Percentiles rank a stretch among this genome's conserved stretches.
Evolutionary conservation across 2,113 vertebrate species (phyloP).

Genomic region (Rattus rattus): DNA sequence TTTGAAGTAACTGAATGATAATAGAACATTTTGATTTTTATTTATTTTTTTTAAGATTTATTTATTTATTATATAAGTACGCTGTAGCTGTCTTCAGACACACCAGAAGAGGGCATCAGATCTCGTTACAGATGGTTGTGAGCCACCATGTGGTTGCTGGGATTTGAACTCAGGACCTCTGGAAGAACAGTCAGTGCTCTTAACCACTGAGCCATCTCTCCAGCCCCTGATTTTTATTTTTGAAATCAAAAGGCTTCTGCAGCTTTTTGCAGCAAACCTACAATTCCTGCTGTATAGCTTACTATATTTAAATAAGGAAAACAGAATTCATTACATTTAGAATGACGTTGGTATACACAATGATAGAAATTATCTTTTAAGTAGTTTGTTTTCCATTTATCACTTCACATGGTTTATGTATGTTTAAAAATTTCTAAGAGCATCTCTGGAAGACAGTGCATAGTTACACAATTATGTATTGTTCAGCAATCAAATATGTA

Average conservation of each 20-base stretch:
- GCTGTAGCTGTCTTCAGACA: too few species aligned
- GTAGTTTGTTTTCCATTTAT: background rate
- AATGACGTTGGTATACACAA: background rate
- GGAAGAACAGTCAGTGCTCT: too few species aligned
- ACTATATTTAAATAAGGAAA: background rate
- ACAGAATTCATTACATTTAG: background rate
- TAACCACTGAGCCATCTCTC: too few species aligned
- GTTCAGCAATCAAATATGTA: background rate
- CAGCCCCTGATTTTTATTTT: background rate
- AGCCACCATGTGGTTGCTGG: too few species aligned
- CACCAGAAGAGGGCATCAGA: too few species aligned
- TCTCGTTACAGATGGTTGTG: too few species aligned
- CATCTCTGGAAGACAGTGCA: background rate
- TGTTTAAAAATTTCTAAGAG: background rate
- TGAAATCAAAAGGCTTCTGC: background rate
- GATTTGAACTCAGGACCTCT: too few species aligned
- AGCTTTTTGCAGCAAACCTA: background rate
- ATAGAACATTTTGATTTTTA: background rate
- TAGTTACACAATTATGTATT: background rate
- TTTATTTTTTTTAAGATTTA: too few species aligned
- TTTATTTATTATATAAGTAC: too few species aligned
- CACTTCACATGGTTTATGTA: background rate
- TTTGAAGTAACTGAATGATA: background rate
- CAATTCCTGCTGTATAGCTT: background rate
- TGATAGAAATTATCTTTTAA: slow-evolving; percentile 15